These are phyloP conservation scores for Aphaenogaster rudis DNA, from an alignment of 1,140 invertebrate species.

Conservation along the genomic window DNA sequence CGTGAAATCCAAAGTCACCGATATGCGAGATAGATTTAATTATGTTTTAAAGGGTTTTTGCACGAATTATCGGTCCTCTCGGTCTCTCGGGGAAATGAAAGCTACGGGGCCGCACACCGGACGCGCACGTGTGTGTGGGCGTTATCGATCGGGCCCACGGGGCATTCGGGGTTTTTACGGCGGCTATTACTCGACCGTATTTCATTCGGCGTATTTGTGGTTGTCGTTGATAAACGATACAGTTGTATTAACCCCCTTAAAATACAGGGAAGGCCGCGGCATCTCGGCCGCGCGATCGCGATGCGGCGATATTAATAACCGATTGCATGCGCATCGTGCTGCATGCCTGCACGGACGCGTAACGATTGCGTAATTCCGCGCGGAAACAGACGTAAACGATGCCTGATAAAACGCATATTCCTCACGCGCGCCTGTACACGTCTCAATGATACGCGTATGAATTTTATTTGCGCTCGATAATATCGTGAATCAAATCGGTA, in stretches of 20 bases:
- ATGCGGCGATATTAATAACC: conserved; percentile 70
- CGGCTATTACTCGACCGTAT: conserved; percentile 77
- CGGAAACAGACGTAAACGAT: conserved; percentile 40
- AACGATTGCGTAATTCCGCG: conserved; percentile 70
- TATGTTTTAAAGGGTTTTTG: conserved; percentile 42
- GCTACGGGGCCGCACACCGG: conserved; percentile 30
- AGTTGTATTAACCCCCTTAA: conserved; percentile 76
- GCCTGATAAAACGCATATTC: conserved; percentile 7
- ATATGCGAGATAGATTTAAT: conserved; percentile 47
- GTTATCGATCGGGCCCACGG: conserved; percentile 78
- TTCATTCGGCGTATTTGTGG: conserved; percentile 77
- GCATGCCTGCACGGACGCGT: conserved; percentile 38
- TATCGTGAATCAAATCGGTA: background rate
- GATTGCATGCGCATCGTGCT: conserved; percentile 59
- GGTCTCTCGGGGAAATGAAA: conserved; percentile 38
- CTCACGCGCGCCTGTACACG: background rate
- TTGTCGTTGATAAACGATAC: conserved; percentile 80
- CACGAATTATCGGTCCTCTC: conserved; percentile 55
- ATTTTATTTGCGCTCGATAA: conserved; percentile 1
- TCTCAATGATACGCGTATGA: conserved; percentile 4
- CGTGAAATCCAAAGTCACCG: background rate
- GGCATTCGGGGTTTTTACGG: conserved; percentile 72
- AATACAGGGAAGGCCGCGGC: conserved; percentile 44
- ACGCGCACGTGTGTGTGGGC: conserved; percentile 67
- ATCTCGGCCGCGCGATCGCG: conserved; percentile 46